Percentiles rank a stretch among this genome's conserved stretches.
Conservation (phyloP, 2,113 vertebrate genomes). For the Oostethus manadensis region DNA sequence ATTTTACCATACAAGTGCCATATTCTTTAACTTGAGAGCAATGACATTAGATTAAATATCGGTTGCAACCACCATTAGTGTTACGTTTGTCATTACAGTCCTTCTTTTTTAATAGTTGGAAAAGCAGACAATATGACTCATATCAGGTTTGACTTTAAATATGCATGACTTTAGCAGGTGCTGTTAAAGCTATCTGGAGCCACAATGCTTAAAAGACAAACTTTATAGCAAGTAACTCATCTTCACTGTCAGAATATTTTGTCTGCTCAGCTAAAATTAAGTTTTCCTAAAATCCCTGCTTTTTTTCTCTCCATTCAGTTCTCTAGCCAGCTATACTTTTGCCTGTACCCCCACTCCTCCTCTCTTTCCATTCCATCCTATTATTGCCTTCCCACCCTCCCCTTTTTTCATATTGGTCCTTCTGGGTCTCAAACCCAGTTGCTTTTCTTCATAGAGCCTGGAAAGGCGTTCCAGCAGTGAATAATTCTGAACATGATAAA, state of each 20-base stretch:
- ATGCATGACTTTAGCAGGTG: constrained; percentile 24
- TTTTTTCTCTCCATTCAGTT: constrained; percentile 32
- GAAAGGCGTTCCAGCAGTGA: constrained; percentile 67
- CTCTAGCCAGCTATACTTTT: constrained; percentile 37
- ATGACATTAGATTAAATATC: constrained; percentile 3
- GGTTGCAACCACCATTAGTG: constrained; percentile 14
- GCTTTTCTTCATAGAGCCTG: constrained; percentile 60
- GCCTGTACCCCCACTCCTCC: constrained; percentile 39
- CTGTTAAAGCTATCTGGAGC: constrained; percentile 18
- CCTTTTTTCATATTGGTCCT: constrained; percentile 54
- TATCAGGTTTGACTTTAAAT: constrained; percentile 25
- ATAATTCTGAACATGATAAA: constrained; percentile 78
- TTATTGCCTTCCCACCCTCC: constrained; percentile 45
- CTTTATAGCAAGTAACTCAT: constrained; percentile 33
- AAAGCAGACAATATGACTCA: constrained; percentile 15
- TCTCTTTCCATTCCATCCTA: constrained; percentile 45
- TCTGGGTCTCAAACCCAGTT: constrained; percentile 58
- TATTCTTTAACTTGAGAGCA: constrained; percentile 12
- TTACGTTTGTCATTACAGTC: constrained; percentile 16
- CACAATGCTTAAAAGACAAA: constrained; percentile 30
- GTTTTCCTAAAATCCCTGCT: constrained; percentile 54
- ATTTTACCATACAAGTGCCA: not conserved
- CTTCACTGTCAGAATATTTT: constrained; percentile 46
- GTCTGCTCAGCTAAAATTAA: constrained; percentile 56
- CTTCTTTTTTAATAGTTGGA: not conserved